phyloP scores from a whole-genome alignment of 1,140 invertebrate genomes.

The Drosophila bocki region DNA sequence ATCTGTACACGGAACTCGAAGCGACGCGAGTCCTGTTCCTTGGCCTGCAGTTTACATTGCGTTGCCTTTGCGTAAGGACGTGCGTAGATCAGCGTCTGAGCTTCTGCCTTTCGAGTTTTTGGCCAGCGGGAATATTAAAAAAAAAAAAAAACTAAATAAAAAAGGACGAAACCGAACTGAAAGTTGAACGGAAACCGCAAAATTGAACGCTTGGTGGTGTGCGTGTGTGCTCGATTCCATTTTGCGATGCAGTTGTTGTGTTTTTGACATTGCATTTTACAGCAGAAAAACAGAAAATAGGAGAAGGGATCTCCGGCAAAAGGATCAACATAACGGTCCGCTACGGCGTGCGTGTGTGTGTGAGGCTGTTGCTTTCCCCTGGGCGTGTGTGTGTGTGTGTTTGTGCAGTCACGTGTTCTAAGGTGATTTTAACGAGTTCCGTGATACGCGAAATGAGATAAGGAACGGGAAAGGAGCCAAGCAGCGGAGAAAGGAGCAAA shows the following conservation, averaged over 20 bases:
- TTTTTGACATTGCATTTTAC: conserved; percentile 51
- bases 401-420: conserved; percentile 77
- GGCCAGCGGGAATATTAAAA: conserved; percentile 15
- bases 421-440: conserved; percentile 83
- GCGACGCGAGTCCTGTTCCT: conserved; percentile 19
- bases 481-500: conserved; percentile 15
- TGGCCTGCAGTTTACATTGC: conserved; percentile 72
- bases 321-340: conserved; percentile 41
- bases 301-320: conserved; percentile 50
- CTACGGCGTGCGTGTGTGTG: conserved; percentile 25
- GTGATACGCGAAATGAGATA: conserved; percentile 81
- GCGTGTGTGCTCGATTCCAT: conserved; percentile 30
- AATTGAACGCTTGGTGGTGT: conserved; percentile 29
- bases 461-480: conserved; percentile 47
- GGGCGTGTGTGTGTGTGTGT: conserved; percentile 9
- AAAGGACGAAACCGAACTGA: conserved; percentile 29
- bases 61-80: conserved; percentile 74
- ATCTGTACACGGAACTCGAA: conserved; percentile 55
- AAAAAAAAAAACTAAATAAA: conserved; percentile 16
- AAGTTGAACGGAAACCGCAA: conserved; percentile 37
- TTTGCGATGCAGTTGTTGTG: conserved; percentile 59
- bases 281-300: conserved; percentile 18
- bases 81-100: conserved; percentile 36
- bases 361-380: conserved; percentile 49
- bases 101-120: conserved; percentile 7